Conservation (phyloP, 2,888 invertebrate genomes). For the Trachelus iudaicus region DNA sequence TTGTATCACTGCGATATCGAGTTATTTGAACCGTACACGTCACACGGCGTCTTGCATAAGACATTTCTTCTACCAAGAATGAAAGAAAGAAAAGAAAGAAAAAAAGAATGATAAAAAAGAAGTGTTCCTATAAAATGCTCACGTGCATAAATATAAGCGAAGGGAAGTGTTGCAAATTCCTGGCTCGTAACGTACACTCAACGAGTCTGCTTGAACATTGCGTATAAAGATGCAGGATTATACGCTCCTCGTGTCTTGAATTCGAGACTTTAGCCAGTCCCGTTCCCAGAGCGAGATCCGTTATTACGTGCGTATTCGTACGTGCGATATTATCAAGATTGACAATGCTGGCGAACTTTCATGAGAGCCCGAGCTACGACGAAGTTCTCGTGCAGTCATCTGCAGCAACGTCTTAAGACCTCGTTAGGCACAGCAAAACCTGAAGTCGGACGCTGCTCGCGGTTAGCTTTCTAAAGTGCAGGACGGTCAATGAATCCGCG, state of each 20-base stretch:
- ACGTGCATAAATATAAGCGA: neutral
- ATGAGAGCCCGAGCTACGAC: conserved; percentile 26
- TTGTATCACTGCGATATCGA: neutral
- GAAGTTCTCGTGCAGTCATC: neutral
- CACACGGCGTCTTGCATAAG: neutral
- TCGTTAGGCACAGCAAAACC: neutral
- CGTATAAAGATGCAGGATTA: neutral
- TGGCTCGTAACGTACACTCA: neutral
- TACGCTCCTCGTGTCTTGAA: neutral
- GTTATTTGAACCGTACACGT: neutral
- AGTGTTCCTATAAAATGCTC: neutral
- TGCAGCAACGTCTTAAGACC: neutral
- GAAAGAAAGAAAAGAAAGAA: neutral
- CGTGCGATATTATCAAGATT: conserved; percentile 36
- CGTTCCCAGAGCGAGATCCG: conserved; percentile 39
- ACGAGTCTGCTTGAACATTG: neutral
- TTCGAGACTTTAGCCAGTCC: conserved; percentile 34
- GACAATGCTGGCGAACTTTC: conserved; percentile 38
- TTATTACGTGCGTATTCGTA: conserved; percentile 31
- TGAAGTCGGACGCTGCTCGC: neutral
- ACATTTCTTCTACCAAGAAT: neutral
- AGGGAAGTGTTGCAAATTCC: neutral
- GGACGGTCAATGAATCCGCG: neutral
- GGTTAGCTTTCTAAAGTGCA: neutral
- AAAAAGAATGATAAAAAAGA: neutral